Conservation (phyloP, 1,140 invertebrate species). For the Sogatella furcifera region DNA sequence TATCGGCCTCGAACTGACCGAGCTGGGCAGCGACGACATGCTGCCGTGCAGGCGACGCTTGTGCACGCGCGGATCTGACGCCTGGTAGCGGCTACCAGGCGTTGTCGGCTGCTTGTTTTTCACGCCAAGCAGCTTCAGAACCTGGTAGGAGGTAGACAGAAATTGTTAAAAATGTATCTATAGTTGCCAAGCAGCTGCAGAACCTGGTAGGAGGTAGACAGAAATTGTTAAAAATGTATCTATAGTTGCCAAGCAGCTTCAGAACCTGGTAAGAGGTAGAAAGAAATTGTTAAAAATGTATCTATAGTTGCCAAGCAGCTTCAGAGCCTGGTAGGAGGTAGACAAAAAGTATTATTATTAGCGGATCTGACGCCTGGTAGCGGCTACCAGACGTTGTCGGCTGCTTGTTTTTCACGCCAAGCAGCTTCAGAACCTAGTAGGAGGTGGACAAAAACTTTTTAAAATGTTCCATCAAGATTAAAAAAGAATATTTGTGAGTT, state of each 20-base stretch:
- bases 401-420: slow-evolving; percentile 50
- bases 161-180: slow-evolving; percentile 6
- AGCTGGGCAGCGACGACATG: slow-evolving; percentile 71
- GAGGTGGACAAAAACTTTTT: slow-evolving; percentile 12
- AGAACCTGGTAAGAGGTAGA: slow-evolving; percentile 46
- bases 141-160: slow-evolving; percentile 35
- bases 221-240: slow-evolving; percentile 6
- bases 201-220: neutral
- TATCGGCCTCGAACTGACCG: slow-evolving; percentile 61
- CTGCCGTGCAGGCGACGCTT: slow-evolving; percentile 56
- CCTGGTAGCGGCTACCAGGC: too few species aligned
- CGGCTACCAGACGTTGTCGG: too few species aligned
- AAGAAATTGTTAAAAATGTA: slow-evolving; percentile 6
- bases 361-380: slow-evolving; percentile 42
- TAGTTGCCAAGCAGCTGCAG: slow-evolving; percentile 67
- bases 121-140: slow-evolving; percentile 67
- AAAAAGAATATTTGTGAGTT: too few species aligned
- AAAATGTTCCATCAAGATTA: too few species aligned
- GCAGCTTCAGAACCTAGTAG: slow-evolving; percentile 59
- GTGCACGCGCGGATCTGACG: slow-evolving; percentile 46
- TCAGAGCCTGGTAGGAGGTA: neutral
- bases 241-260: slow-evolving; percentile 65
- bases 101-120: slow-evolving; percentile 37
- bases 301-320: too few species aligned
- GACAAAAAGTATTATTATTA: too few species aligned